Base-by-base conservation (phyloP, 2,113 vertebrate genomes). In the Ranitomeya imitator region DNA sequence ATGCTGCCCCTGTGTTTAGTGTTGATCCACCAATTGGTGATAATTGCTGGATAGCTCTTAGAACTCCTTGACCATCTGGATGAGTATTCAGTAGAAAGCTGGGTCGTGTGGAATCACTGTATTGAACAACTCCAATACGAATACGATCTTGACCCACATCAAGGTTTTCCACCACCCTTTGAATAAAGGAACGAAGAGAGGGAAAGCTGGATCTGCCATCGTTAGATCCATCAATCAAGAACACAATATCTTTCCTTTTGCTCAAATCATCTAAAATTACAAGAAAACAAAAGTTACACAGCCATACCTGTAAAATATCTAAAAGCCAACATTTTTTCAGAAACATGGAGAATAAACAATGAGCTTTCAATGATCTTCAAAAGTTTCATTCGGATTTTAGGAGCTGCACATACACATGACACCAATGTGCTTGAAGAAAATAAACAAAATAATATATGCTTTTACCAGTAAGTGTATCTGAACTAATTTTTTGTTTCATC, bases 171-270 rank as follows among this genome's bases (percentile, higher is more conserved):
- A 98, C 95, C 55, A 97, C 90, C 81, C 91, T 95, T 91, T 95
- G 93, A 51, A 97, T 86, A 91, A 99, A 97, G 0, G 90, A 90
- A 89, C 96, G 96, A 90, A 99, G 90, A 45, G 95, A 92, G 63
- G 96, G 92, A 92, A 99, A 99, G 85, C 95, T 95, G 16, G 91
- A 94, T 90, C 95, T 92, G 90, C 96, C 95, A 10, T 96, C 95
- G 73, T 97, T 95, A 0, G 98, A 99, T 87, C 98, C 97, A 79
- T 99, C 98, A 0, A 99, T 94, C 89, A 99, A 96, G 93, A 99
- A 99, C 52, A 97, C 97, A 91, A 99, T 93, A 61, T 99, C 98
- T 63, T 94, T 96, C 95, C 95, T 96, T 81, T 94, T 94, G 78
- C 90, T 92, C 93, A 96, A 94, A 94, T 95, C 76, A 89, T 67